Evolutionary conservation across 23 tunicate genomes (phyloP), one percentile per base, ranked within the genome.

Genomic region (Aplidium turbinatum): DNA sequence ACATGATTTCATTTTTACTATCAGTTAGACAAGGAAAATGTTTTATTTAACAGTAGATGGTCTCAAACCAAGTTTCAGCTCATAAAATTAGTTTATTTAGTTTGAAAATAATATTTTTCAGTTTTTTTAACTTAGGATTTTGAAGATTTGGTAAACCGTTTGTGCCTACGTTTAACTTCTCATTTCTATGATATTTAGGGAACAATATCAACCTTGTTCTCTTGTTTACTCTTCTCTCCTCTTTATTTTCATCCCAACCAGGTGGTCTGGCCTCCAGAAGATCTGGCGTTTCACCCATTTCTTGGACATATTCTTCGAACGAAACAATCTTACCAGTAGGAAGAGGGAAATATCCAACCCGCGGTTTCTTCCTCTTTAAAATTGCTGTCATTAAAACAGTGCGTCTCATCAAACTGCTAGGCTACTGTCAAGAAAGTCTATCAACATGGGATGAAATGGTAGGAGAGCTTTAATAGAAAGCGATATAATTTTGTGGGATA

Each of bases 251-350:
- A 25, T 76, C 82, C 82, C 82, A 76, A 20, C 82, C 82, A 0
- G 60, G 82, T 22, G 82, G 82, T 2, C 82, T 38, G 1, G 82
- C 82, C 45, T 76, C 82, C 71, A 76, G 39, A 1, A 76, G 35
- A 45, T 76, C 82, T 1, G 82, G 82, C 20, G 82, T 76, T 76
- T 76, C 82, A 0, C 82, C 82, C 82, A 76, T 76, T 62, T 76
- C 71, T 21, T 76, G 71, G 30, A 76, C 82, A 31, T 76, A 76
- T 19, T 62, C 68, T 21, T 76, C 68, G 40, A 61, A 76, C 4
- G 82, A 32, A 42, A 76, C 82, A 62, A 76, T 62, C 39, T 42
- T 62, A 2, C 82, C 82, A 40, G 66, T 76, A 6, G 82, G 82
- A 42, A 76, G 60, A 29, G 72, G 60, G 42, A 76, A 76, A 36